phyloP scores from a whole-genome alignment of 2,888 invertebrate genomes.

The Diarsia brunnea region DNA sequence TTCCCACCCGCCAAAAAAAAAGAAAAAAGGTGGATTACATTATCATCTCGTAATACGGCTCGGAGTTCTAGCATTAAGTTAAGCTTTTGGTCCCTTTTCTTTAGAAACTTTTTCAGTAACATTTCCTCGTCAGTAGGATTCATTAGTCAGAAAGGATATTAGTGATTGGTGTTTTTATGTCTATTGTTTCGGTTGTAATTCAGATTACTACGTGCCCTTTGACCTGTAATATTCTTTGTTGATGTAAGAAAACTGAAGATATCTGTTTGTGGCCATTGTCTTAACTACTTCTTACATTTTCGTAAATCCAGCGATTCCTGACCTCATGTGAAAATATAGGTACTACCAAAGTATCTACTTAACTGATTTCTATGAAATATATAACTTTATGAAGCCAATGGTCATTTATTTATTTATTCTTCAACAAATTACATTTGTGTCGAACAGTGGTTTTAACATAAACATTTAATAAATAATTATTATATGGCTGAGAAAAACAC shows the following conservation, averaged over 20 bases:
- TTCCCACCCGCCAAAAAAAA: too few species aligned
- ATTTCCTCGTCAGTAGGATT: slow-evolving; percentile 37
- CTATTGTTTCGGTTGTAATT: neutral
- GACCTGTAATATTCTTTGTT: neutral
- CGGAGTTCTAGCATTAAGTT: slow-evolving; percentile 19
- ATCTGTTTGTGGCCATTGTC: neutral
- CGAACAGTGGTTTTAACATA: too few species aligned
- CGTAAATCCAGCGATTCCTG: too few species aligned
- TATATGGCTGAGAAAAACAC: too few species aligned
- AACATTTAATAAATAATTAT: too few species aligned
- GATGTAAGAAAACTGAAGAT: neutral
- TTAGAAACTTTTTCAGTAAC: slow-evolving; percentile 27
- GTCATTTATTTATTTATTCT: too few species aligned
- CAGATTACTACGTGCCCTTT: neutral
- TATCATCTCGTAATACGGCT: slow-evolving; percentile 14
- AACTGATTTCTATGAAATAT: neutral
- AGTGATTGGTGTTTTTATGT: slow-evolving; percentile 2
- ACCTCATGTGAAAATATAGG: neutral
- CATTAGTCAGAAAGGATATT: slow-evolving; percentile 3
- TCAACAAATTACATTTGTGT: too few species aligned
- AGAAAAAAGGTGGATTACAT: neutral
- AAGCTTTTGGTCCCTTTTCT: slow-evolving; percentile 12
- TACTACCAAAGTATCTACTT: neutral
- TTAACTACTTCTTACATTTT: too few species aligned
- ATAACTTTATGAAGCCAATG: neutral